These are phyloP conservation scores for Nicator chloris DNA, from an alignment of 2,113 vertebrate genomes.

Conservation along the genomic window DNA sequence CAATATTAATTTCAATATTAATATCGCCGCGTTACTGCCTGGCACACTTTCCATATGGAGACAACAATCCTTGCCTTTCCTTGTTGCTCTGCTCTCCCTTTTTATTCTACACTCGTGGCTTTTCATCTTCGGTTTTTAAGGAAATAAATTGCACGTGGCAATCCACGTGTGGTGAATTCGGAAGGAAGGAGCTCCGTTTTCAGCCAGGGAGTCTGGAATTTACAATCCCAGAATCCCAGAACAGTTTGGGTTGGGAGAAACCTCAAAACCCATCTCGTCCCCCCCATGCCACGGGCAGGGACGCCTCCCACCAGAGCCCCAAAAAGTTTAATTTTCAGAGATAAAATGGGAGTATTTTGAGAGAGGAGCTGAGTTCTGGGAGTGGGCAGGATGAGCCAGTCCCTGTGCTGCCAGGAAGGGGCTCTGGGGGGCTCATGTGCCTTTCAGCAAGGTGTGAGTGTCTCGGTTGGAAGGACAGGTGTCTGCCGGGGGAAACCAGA, in stretches of 20 bases:
- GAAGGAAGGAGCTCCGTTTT: not conserved
- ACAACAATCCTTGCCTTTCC: not conserved
- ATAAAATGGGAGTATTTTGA: not conserved
- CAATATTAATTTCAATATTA: not conserved
- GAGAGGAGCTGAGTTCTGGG: not conserved
- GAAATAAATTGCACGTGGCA: not conserved
- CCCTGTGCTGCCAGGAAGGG: not conserved
- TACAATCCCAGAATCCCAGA: not conserved
- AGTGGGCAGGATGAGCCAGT: conserved; percentile 32
- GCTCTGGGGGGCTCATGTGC: not conserved
- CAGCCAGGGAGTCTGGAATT: not conserved
- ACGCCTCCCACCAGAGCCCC: not conserved
- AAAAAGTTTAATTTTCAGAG: not conserved
- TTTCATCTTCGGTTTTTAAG: not conserved
- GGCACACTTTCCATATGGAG: not conserved
- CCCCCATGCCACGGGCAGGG: not conserved
- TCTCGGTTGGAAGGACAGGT: too few relatives aligned
- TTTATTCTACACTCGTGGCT: not conserved
- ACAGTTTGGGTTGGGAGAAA: not conserved
- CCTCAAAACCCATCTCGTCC: not conserved
- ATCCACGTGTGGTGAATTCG: fast-evolving
- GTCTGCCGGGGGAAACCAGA: too few relatives aligned
- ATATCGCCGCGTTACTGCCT: not conserved
- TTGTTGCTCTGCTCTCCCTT: not conserved
- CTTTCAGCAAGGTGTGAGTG: not conserved